Evolutionary conservation across 2,888 invertebrate species (phyloP).

Genomic region (Microctonus aethiopoides): DNA sequence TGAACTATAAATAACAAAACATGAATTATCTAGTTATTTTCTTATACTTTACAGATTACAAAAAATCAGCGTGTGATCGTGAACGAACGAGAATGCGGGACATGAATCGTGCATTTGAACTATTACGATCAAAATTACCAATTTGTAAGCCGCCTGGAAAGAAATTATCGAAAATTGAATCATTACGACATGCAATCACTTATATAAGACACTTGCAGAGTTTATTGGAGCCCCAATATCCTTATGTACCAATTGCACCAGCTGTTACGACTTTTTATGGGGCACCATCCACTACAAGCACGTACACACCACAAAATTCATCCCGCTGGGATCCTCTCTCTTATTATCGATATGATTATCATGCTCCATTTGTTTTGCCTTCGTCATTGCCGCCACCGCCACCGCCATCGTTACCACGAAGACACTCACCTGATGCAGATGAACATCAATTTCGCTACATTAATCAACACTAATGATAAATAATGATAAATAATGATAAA

Average conservation of each 20-base stretch:
- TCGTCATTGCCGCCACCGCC: slow-evolving; percentile 46
- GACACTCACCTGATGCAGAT: slow-evolving; percentile 8
- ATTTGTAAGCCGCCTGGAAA: slow-evolving; percentile 85
- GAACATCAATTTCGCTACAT: slow-evolving; percentile 20
- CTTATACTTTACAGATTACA: too few relatives aligned
- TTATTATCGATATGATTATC: slow-evolving; percentile 63
- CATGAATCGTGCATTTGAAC: slow-evolving; percentile 86
- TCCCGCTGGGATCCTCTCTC: slow-evolving; percentile 61
- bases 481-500: too few relatives aligned
- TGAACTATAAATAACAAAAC: not conserved
- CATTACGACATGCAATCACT: slow-evolving; percentile 82
- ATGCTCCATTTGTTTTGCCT: slow-evolving; percentile 53
- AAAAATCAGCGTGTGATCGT: slow-evolving; percentile 85
- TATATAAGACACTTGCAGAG: slow-evolving; percentile 81
- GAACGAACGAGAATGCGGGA: slow-evolving; percentile 87
- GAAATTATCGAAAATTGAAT: slow-evolving; percentile 87
- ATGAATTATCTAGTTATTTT: too few relatives aligned
- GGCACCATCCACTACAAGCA: slow-evolving; percentile 34
- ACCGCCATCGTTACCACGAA: slow-evolving; percentile 38
- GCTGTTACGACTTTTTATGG: slow-evolving; percentile 52
- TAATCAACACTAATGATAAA: slow-evolving; percentile 16
- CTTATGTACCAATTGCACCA: slow-evolving; percentile 49
- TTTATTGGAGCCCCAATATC: slow-evolving; percentile 67
- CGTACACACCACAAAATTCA: slow-evolving; percentile 56
- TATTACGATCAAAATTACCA: slow-evolving; percentile 79